These are phyloP conservation scores for Cactoblastis cactorum DNA, from an alignment of 2,888 invertebrate genomes.

Conservation along the genomic window DNA sequence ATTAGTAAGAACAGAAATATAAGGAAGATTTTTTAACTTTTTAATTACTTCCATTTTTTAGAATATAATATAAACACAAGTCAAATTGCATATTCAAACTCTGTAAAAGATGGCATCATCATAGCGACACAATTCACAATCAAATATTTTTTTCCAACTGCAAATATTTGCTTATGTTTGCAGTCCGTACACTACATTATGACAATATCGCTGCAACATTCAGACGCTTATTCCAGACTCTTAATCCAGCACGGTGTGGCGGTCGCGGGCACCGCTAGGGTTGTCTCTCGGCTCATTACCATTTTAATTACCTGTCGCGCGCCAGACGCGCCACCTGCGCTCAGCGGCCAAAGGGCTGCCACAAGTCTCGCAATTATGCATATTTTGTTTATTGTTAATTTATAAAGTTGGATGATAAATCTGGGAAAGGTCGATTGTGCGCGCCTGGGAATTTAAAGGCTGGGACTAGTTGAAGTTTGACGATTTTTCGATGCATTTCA, in stretches of 20 bases:
- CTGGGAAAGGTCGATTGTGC: background rate
- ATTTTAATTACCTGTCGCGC: slow-evolving; percentile 71
- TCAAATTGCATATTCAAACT: too few species aligned
- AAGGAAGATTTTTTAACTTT: too few species aligned
- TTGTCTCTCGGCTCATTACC: slow-evolving; percentile 57
- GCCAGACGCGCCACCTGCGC: slow-evolving; percentile 45
- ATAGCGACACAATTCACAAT: background rate
- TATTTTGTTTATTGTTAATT: slow-evolving; percentile 32
- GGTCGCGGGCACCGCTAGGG: slow-evolving; percentile 20
- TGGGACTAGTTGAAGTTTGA: too few species aligned
- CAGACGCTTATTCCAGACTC: background rate
- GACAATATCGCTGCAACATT: too few species aligned
- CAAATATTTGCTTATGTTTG: too few species aligned
- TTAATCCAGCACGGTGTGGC: slow-evolving; percentile 3
- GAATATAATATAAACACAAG: too few species aligned
- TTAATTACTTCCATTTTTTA: too few species aligned
- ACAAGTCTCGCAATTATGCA: slow-evolving; percentile 42
- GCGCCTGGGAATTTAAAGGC: too few species aligned
- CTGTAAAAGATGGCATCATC: background rate
- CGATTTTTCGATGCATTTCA: background rate
- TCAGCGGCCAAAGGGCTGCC: slow-evolving; percentile 29
- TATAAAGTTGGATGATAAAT: background rate
- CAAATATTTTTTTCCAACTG: too few species aligned
- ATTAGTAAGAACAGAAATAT: too few species aligned
- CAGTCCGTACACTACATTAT: too few species aligned